Percentiles rank a stretch among this genome's conserved stretches.
phyloP scores from a whole-genome alignment of 2,113 vertebrate species.

The Pomatostomus ruficeps region DNA sequence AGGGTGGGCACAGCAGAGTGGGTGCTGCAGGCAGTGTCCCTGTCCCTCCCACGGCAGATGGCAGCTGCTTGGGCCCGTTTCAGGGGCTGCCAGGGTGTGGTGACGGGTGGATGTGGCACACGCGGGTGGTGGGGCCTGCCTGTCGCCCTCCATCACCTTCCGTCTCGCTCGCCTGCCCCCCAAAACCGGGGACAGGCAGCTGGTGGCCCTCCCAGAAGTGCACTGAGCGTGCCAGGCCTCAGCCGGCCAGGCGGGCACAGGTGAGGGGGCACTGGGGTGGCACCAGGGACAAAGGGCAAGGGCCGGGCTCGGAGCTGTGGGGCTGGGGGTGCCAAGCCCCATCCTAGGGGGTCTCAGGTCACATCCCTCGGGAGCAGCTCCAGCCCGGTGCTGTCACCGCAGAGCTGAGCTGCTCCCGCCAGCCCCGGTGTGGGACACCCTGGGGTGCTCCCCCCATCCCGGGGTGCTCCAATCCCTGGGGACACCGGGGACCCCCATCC shows the following conservation, averaged over 20 bases:
- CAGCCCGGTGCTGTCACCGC: accelerated
- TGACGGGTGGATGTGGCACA: accelerated
- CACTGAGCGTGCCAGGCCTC: accelerated
- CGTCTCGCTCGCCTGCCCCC: accelerated
- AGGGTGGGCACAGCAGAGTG: neutral
- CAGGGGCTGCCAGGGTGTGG: neutral
- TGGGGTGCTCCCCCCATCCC: neutral
- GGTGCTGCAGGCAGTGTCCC: conserved; percentile 5
- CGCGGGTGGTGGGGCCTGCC: neutral
- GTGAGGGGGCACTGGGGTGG: accelerated
- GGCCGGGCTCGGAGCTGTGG: accelerated
- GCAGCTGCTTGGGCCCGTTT: neutral
- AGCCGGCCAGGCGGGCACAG: neutral
- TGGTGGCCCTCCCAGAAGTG: neutral
- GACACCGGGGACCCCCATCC: neutral
- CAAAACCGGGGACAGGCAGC: accelerated
- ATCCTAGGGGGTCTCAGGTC: accelerated
- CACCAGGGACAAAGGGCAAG: neutral
- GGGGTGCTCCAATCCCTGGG: neutral
- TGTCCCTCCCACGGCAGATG: neutral
- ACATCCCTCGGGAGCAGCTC: accelerated
- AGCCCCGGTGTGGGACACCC: accelerated
- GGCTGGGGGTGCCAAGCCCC: neutral
- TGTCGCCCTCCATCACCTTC: accelerated
- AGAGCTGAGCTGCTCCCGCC: accelerated